These are phyloP conservation scores for Lasioglossum malachurum DNA, from an alignment of 2,888 invertebrate genomes.

Conservation along the genomic window DNA sequence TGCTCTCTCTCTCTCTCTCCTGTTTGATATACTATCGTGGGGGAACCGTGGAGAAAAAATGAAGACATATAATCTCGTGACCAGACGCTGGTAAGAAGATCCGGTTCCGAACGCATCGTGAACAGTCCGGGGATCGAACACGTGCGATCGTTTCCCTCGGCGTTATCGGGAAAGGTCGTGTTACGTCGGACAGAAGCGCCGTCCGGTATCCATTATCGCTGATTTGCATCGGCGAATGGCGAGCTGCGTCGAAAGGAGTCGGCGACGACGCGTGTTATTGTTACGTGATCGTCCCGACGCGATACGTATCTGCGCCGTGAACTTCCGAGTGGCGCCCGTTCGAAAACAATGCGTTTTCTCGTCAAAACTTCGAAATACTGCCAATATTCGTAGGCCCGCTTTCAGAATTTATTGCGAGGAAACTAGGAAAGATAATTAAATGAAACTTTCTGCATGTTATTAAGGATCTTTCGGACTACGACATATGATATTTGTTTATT, in stretches of 20 bases:
- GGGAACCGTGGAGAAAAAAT: neutral
- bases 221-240: constrained; percentile 45
- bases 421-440: neutral
- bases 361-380: too few relatives aligned
- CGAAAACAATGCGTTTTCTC: neutral
- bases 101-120: neutral
- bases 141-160: constrained; percentile 28
- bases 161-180: constrained; percentile 41
- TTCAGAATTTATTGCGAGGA: neutral
- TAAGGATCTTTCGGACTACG: neutral
- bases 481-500: neutral
- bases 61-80: neutral
- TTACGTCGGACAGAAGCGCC: constrained; percentile 34
- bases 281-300: constrained; percentile 24
- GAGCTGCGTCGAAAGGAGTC: constrained; percentile 35
- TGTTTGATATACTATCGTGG: neutral
- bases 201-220: constrained; percentile 53
- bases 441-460: neutral
- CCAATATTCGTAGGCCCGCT: too few relatives aligned
- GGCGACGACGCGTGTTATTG: constrained; percentile 17
- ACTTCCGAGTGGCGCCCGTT: neutral
- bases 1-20: too few relatives aligned
- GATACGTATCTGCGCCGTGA: neutral
- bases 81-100: neutral
- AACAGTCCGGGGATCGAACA: constrained; percentile 7